Conservation (phyloP, 2,888 invertebrate genomes). For the Aromia moschata region DNA sequence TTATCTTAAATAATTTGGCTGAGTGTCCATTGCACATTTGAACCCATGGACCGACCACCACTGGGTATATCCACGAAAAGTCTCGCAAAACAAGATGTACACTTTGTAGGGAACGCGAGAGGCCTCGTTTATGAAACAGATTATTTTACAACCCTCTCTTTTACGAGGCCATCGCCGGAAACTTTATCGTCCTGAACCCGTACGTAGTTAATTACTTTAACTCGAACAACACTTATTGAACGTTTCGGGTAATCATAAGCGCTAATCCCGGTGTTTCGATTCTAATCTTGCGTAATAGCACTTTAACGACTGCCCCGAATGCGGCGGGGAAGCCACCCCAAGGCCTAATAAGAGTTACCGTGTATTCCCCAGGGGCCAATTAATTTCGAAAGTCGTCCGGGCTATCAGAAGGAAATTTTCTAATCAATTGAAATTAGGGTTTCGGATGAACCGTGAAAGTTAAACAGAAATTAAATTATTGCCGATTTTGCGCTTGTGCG, state of each 20-base stretch:
- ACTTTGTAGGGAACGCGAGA: not conserved
- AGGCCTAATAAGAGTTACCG: slow-evolving; percentile 3
- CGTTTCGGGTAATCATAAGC: slow-evolving; percentile 9
- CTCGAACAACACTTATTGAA: slow-evolving; percentile 1
- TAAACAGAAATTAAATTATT: slow-evolving; percentile 1
- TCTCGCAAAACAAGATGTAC: not conserved
- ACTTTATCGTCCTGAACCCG: not conserved
- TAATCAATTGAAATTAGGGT: not conserved
- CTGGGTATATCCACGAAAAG: not conserved
- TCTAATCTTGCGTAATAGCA: slow-evolving; percentile 10
- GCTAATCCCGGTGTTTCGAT: slow-evolving; percentile 3
- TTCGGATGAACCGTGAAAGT: slow-evolving; percentile 1
- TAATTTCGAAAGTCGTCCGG: slow-evolving; percentile 7
- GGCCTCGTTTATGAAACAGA: not conserved
- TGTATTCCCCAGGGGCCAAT: slow-evolving; percentile 8
- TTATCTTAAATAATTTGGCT: no score
- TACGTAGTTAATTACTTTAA: not conserved
- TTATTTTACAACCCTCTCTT: not conserved
- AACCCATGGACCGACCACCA: no score
- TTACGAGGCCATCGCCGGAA: not conserved
- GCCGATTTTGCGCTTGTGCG: no score
- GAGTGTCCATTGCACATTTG: no score
- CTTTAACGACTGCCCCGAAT: slow-evolving; percentile 6
- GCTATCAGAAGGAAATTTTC: not conserved
- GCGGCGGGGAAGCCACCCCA: not conserved